Evolutionary conservation across 2,888 invertebrate species (phyloP).

Genomic region (Machimus rusticus): DNA sequence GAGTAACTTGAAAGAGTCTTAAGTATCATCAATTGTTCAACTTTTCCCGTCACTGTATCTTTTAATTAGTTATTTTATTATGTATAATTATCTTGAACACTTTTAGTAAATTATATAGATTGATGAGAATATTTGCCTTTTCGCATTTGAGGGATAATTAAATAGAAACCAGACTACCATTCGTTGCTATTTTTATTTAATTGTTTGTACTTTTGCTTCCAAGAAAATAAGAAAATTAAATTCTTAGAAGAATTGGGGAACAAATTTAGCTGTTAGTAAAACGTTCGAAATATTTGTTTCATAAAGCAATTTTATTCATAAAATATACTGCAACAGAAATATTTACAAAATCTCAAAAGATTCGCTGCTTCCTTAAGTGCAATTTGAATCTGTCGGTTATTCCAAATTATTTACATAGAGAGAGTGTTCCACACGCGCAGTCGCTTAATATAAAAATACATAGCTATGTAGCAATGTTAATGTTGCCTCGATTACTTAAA

Average conservation of each 20-base stretch:
- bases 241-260: not conserved
- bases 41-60: too few species aligned
- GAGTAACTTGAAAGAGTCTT: too few species aligned
- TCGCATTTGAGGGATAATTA: too few species aligned
- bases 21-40: too few species aligned
- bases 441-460: not conserved
- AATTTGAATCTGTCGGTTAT: not conserved
- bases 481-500: not conserved
- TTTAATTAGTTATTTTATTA: not conserved
- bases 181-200: too few species aligned
- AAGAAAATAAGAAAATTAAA: too few species aligned
- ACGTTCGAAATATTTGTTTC: not conserved
- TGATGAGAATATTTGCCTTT: too few species aligned
- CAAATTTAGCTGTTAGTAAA: not conserved
- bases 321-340: not conserved
- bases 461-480: not conserved
- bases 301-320: not conserved
- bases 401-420: not conserved
- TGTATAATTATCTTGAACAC: not conserved
- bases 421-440: not conserved
- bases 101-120: too few species aligned
- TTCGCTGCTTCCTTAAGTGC: not conserved
- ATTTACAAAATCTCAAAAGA: not conserved
- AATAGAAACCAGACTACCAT: too few species aligned
- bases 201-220: too few species aligned